phyloP scores from a whole-genome alignment of 2,888 invertebrate genomes.

The Fragum fragum region DNA sequence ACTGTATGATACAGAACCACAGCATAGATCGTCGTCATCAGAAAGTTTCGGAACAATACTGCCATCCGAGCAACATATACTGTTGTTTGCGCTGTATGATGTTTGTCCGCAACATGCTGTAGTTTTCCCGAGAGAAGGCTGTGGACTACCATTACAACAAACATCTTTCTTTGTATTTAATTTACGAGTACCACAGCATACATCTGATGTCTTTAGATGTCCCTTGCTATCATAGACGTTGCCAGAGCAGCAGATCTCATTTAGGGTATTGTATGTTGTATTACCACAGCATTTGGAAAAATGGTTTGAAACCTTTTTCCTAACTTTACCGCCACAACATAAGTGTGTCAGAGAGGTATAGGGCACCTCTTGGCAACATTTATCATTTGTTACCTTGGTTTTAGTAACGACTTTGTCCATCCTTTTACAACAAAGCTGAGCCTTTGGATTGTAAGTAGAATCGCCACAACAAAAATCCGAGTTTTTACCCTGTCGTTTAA shows the following conservation, averaged over 20 bases:
- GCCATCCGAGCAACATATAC: slow-evolving; percentile 9
- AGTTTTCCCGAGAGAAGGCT: background rate
- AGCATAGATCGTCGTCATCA: background rate
- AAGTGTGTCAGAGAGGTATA: slow-evolving; percentile 7
- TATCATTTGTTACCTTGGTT: background rate
- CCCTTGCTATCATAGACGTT: background rate
- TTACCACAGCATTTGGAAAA: slow-evolving; percentile 7
- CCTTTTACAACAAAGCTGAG: slow-evolving; percentile 4
- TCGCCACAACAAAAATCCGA: slow-evolving; percentile 5
- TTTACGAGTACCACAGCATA: background rate
- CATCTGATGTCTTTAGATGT: background rate
- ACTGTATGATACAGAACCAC: background rate
- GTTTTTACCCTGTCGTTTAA: slow-evolving; percentile 25
- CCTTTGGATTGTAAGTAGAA: slow-evolving; percentile 12
- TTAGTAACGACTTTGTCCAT: background rate
- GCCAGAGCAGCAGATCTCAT: background rate
- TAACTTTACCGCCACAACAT: slow-evolving; percentile 1
- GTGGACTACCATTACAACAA: slow-evolving; percentile 17
- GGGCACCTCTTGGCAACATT: slow-evolving; percentile 12
- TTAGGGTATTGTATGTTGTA: background rate
- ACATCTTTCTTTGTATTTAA: background rate
- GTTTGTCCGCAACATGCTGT: slow-evolving; percentile 23
- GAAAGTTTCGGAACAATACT: background rate
- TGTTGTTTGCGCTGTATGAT: background rate
- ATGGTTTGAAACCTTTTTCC: background rate